Evolutionary conservation across 2,888 invertebrate genomes (phyloP).

Genomic region (Toxonevra muliebris): DNA sequence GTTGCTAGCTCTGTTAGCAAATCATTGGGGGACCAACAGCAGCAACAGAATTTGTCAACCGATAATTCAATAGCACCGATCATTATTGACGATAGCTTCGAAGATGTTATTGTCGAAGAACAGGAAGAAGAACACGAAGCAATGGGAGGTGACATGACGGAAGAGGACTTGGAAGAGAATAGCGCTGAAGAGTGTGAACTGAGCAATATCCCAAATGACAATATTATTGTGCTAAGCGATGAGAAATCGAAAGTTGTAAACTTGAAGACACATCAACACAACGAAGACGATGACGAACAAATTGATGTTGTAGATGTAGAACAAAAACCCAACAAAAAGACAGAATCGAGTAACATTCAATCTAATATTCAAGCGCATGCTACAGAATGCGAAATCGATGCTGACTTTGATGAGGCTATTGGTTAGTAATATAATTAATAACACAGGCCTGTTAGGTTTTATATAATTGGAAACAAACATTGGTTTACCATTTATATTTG

Average conservation of each 20-base stretch:
- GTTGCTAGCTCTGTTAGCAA: not conserved
- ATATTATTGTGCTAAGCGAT: not conserved
- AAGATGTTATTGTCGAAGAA: conserved; percentile 53
- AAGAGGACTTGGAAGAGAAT: conserved; percentile 15
- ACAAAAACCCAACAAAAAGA: conserved; percentile 31
- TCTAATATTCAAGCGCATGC: not conserved
- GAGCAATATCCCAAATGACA: not conserved
- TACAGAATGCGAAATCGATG: conserved; percentile 39
- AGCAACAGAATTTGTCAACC: conserved; percentile 27
- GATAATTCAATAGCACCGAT: conserved; percentile 35
- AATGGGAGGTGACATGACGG: conserved; percentile 16
- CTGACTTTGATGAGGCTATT: conserved; percentile 44
- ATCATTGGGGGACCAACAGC: conserved; percentile 15
- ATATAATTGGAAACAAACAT: too few relatives aligned
- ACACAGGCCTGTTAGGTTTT: too few relatives aligned
- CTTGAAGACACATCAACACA: conserved; percentile 4
- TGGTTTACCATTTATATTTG: too few relatives aligned
- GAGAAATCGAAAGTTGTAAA: conserved; percentile 1
- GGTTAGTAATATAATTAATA: conserved; percentile 38
- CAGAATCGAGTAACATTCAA: not conserved
- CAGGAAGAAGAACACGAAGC: conserved; percentile 37
- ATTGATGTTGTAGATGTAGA: conserved; percentile 37
- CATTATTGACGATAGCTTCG: conserved; percentile 47
- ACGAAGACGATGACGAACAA: conserved; percentile 32
- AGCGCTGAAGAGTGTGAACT: conserved; percentile 28